A percentile compares a stretch with the other conserved stretches of the same genome.
Evolutionary conservation across 2,888 invertebrate genomes (phyloP).

Genomic region (Heliconius aoede): DNA sequence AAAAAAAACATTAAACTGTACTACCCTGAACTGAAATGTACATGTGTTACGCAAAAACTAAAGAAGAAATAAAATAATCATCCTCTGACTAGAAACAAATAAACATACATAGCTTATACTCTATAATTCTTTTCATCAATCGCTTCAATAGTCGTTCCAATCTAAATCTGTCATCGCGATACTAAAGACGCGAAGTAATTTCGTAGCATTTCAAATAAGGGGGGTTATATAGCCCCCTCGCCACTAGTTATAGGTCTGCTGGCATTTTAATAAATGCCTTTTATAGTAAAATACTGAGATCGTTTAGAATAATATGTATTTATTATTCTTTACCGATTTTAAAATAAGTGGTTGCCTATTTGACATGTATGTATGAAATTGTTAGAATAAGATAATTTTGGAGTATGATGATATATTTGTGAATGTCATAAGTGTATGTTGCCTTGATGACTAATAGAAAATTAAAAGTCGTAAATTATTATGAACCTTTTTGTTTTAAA

Average conservation of each 20-base stretch:
- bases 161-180: conserved; percentile 70
- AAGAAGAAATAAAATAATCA: not conserved
- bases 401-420: not conserved
- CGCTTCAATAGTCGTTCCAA: conserved; percentile 50
- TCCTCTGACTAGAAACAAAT: not conserved
- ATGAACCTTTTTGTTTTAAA: too few relatives aligned
- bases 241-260: conserved; percentile 57
- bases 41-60: not conserved
- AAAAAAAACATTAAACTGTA: too few relatives aligned
- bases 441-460: too few relatives aligned
- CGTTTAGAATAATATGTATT: conserved; percentile 30
- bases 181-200: conserved; percentile 67
- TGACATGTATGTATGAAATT: not conserved
- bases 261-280: conserved; percentile 51
- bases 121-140: conserved; percentile 23
- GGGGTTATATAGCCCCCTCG: conserved; percentile 69
- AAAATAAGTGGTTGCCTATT: not conserved
- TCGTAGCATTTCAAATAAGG: conserved; percentile 60
- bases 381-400: not conserved
- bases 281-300: conserved; percentile 40
- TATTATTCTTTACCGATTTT: not conserved
- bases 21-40: not conserved
- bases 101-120: conserved; percentile 2
- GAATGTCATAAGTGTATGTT: too few relatives aligned
- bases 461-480: too few relatives aligned